A percentile compares a stretch with the other conserved stretches of the same genome.
phyloP scores from a whole-genome alignment of 2,797 vertebrate species.

The Zalophus californianus region DNA sequence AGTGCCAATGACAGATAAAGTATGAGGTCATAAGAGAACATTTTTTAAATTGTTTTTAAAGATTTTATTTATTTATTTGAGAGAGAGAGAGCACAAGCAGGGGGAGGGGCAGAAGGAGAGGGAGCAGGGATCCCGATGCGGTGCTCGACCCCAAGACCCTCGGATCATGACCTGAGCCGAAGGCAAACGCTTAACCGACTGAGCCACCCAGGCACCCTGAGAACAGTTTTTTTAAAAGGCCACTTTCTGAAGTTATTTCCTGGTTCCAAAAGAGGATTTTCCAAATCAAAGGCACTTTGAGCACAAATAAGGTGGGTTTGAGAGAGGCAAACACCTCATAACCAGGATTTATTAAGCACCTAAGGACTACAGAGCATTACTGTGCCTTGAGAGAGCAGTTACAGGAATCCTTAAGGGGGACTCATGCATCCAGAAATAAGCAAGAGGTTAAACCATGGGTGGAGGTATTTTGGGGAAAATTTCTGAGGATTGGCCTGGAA shows the following conservation, averaged over 20 bases:
- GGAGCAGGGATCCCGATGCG: too few species aligned
- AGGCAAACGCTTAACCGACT: too few species aligned
- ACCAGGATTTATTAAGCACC: neutral
- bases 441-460: neutral
- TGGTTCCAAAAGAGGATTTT: constrained; percentile 39
- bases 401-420: neutral
- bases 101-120: too few species aligned
- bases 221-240: constrained; percentile 67
- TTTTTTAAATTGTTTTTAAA: constrained; percentile 9
- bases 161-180: too few species aligned
- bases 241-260: constrained; percentile 37
- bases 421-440: neutral
- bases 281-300: neutral
- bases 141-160: too few species aligned
- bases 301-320: neutral
- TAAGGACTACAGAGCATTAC: neutral
- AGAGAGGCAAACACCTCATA: neutral
- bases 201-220: too few species aligned
- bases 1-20: constrained; percentile 10
- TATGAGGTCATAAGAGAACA: constrained; percentile 18
- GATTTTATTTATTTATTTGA: too few species aligned
- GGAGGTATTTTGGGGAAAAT: neutral
- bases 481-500: neutral
- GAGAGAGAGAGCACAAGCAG: too few species aligned
- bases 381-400: neutral